A percentile compares a stretch with the other conserved stretches of the same genome.
These are phyloP conservation scores for Globia sparganii DNA, from an alignment of 2,888 invertebrate species.

Conservation along the genomic window DNA sequence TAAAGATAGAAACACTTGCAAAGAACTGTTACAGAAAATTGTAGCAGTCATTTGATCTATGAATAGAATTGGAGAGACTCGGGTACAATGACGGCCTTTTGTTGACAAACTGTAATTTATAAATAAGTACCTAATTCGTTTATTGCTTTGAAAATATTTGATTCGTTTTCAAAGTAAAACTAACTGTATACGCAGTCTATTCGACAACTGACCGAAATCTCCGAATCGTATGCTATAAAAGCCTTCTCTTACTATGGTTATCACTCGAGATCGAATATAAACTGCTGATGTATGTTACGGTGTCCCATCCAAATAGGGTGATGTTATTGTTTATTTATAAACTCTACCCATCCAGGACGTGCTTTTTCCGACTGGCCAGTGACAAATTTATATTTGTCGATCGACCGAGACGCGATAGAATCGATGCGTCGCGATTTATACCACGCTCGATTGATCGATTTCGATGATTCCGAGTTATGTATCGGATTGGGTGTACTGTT, in stretches of 20 bases:
- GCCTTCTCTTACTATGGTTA: conserved; percentile 73
- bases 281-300: conserved; percentile 84
- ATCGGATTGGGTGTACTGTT: conserved; percentile 76
- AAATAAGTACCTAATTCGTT: not conserved
- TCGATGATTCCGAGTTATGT: conserved; percentile 84
- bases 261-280: conserved; percentile 81
- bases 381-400: conserved; percentile 90
- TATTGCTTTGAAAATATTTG: not conserved
- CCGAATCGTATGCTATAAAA: conserved; percentile 71
- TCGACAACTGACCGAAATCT: conserved; percentile 12
- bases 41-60: not conserved
- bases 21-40: not conserved
- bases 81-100: not conserved
- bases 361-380: conserved; percentile 85
- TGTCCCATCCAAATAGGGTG: conserved; percentile 81
- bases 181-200: too few species aligned
- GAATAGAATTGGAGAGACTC: not conserved
- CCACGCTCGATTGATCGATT: conserved; percentile 86
- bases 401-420: conserved; percentile 86
- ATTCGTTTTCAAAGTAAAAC: not conserved
- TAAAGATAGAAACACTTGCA: not conserved
- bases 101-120: not conserved
- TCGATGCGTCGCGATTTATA: conserved; percentile 88
- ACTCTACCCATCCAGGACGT: conserved; percentile 75
- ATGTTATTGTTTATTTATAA: conserved; percentile 90